Conservation (phyloP, 2,797 vertebrate genomes). For the Enteromius argenteus region DNA sequence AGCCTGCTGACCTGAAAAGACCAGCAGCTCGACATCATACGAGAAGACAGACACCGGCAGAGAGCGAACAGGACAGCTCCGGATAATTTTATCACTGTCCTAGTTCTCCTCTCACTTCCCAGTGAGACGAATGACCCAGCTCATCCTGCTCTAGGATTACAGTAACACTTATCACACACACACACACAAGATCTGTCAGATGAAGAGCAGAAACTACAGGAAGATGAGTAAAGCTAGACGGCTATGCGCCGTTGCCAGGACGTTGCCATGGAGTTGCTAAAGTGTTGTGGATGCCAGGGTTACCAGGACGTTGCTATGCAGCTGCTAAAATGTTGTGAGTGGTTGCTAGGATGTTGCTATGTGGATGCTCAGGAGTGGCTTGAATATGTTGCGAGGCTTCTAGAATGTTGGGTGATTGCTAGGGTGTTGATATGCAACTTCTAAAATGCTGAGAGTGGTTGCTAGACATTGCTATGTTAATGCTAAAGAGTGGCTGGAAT, state of each 20-base stretch:
- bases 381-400: background rate
- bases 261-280: background rate
- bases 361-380: background rate
- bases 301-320: background rate
- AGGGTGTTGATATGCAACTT: background rate
- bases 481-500: background rate
- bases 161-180: constrained; percentile 39
- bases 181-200: background rate
- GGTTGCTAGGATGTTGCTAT: background rate
- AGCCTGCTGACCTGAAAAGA: constrained; percentile 42
- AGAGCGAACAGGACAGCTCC: constrained; percentile 43
- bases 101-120: constrained; percentile 75
- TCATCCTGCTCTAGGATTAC: constrained; percentile 56
- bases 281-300: background rate
- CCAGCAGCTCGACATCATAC: background rate
- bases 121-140: constrained; percentile 79
- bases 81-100: constrained; percentile 79
- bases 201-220: background rate
- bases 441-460: background rate
- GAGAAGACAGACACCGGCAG: constrained; percentile 39
- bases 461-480: background rate
- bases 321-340: too few species aligned
- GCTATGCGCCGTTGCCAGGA: background rate
- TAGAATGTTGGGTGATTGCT: too few species aligned
- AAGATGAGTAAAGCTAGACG: background rate